A percentile compares a stretch with the other conserved stretches of the same genome.
Conservation (phyloP, 2,113 vertebrate genomes). For the Sinosuthora webbiana region DNA sequence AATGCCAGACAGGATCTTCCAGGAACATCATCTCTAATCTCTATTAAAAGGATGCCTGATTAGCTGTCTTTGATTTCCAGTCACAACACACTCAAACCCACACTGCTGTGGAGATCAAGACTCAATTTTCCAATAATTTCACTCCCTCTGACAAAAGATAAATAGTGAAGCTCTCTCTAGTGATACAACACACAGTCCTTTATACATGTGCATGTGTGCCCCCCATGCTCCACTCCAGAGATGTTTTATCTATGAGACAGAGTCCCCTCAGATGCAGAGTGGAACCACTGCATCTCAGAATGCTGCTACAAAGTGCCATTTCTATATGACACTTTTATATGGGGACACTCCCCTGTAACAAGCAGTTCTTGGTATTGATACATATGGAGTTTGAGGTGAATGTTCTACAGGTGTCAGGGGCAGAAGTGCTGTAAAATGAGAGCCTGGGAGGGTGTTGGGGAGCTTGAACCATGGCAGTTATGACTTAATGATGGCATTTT, state of each 20-base stretch:
- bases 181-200: not conserved
- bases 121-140: not conserved
- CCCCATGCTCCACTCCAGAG: not conserved
- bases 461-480: not conserved
- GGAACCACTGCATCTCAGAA: not conserved
- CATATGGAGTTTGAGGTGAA: not conserved
- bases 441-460: not conserved
- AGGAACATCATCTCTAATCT: not conserved
- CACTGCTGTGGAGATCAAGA: not conserved
- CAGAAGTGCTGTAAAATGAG: not conserved
- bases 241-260: not conserved
- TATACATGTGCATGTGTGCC: accelerated
- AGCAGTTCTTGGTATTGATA: not conserved
- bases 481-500: accelerated
- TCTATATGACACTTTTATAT: not conserved
- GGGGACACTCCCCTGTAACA: accelerated
- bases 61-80: constrained; percentile 31
- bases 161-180: not conserved
- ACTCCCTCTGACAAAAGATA: not conserved
- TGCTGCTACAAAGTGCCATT: not conserved
- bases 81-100: constrained; percentile 2
- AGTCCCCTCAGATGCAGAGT: not conserved
- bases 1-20: constrained; percentile 18
- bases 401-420: not conserved
- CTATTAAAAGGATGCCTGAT: not conserved